Conservation (phyloP, 2,113 vertebrate genomes). For the Tor tambroides region DNA sequence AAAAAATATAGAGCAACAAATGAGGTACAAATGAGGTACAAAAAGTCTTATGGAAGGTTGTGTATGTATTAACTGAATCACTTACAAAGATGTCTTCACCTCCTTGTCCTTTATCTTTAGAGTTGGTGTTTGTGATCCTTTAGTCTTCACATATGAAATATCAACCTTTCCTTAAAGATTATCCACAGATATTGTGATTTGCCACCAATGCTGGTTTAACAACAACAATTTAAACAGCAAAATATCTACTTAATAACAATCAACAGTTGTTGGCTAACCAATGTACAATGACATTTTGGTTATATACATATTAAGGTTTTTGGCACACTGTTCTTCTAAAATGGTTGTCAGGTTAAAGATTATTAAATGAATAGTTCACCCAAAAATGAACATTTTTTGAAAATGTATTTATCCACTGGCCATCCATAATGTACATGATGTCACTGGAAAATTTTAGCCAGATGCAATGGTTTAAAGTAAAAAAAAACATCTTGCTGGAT, state of each 20-base stretch:
- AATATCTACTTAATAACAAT: not conserved
- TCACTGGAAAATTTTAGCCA: no score
- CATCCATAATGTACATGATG: no score
- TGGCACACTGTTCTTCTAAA: no score
- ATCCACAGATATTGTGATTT: not conserved
- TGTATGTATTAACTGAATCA: not conserved
- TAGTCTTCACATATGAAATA: constrained; percentile 16
- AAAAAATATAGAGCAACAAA: no score
- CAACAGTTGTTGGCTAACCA: not conserved
- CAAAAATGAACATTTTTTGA: no score
- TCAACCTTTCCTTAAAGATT: constrained; percentile 18
- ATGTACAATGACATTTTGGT: not conserved
- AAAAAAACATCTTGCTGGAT: no score
- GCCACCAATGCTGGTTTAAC: not conserved
- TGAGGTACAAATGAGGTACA: not conserved
- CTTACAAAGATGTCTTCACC: constrained; percentile 11
- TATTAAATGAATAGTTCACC: no score
- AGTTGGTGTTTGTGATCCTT: constrained; percentile 4
- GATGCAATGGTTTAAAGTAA: no score
- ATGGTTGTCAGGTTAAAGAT: no score
- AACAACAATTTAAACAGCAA: not conserved
- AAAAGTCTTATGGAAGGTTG: not conserved
- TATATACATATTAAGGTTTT: not conserved
- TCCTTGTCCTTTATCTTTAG: constrained; percentile 26
- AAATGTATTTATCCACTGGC: no score